Percentiles rank a stretch among this genome's conserved stretches.
These are phyloP conservation scores for Callaeas wilsoni DNA, from an alignment of 2,113 vertebrate species.

Conservation along the genomic window DNA sequence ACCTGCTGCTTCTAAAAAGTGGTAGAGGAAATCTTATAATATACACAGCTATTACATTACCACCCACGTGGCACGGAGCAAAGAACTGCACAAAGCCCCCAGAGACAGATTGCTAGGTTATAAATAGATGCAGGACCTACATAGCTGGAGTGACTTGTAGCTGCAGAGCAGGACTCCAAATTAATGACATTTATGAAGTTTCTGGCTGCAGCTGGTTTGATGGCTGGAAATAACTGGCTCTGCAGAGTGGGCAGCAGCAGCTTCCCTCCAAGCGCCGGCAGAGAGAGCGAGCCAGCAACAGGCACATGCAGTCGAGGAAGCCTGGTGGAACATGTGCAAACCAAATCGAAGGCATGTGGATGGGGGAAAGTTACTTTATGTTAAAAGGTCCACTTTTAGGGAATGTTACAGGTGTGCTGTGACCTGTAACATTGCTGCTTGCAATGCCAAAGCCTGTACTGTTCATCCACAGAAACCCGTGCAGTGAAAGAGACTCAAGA, in stretches of 20 bases:
- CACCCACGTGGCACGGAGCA: conserved; percentile 32
- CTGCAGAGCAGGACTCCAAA: conserved; percentile 35
- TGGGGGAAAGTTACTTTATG: neutral
- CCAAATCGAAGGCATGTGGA: neutral
- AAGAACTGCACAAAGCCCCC: conserved; percentile 49
- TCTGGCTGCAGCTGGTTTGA: conserved; percentile 28
- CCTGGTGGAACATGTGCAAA: neutral
- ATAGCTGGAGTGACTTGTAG: conserved; percentile 44
- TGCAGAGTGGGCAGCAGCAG: neutral
- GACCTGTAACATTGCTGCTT: too few species aligned
- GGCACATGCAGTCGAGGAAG: neutral
- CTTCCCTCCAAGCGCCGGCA: neutral
- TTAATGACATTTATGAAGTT: conserved; percentile 57
- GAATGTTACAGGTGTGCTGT: too few species aligned
- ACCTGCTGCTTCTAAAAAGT: conserved; percentile 48
- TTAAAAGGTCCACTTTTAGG: neutral
- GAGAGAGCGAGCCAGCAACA: neutral
- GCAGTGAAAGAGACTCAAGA: neutral
- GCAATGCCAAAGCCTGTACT: neutral
- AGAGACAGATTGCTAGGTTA: conserved; percentile 53
- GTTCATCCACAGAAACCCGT: neutral
- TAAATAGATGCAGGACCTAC: conserved; percentile 63
- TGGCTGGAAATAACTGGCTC: neutral
- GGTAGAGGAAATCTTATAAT: conserved; percentile 58
- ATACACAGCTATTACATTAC: conserved; percentile 53